Base-by-base conservation (phyloP, 2,888 invertebrate genomes). In the Lepidocyrtoides sp. region DNA sequence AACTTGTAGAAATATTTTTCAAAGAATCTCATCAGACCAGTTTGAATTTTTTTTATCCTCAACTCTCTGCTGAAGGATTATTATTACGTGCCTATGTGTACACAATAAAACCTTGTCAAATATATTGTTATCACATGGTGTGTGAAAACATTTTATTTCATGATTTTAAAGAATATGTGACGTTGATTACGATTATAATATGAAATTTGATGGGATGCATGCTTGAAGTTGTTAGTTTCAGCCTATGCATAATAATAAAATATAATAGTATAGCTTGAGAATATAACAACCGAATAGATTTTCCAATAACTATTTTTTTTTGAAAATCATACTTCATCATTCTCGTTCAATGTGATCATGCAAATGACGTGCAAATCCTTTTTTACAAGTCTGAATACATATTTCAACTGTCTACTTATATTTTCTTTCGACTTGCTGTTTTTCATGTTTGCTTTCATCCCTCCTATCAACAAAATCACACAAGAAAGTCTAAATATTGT, bases 11-110 rank as follows among this genome's bases (percentile, higher is more conserved):
- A 79, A 87, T 87, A 79, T 87, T 87, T 77, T 75, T 48, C 63
- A 77, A 87, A 77, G 87, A 87, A 87, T 87, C 87, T 87, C 87
- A 87, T 87, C 87, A 87, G 87, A 87, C 87, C 87, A 66, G 87
- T 87, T 87, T 87, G 87, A 84, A n/a, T 63, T 87, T 79, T n/a
- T n/a, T 87, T 87, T 79, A 79, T 77, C 29, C 51, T 66, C 36
- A 63, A 12, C 26, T 51, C 12, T 17, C 20, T n/a, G 44, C 72
- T 86, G 66, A 85, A 77, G 79, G 87, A 87, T 87, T 87, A 87
- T 87, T 87, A 87, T 63, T 87, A 41, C 72, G 72, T 77, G 77
- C 29, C 77, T 51, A 77, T 87, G 87, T 79, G 87, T 79, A 79
- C 79, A 87, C 77, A 79, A 77, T 79, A 77, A n/a, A 77, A 77